Evolutionary conservation across 2,797 vertebrate species (phyloP).

Genomic region (Thalassophryne amazonica): DNA sequence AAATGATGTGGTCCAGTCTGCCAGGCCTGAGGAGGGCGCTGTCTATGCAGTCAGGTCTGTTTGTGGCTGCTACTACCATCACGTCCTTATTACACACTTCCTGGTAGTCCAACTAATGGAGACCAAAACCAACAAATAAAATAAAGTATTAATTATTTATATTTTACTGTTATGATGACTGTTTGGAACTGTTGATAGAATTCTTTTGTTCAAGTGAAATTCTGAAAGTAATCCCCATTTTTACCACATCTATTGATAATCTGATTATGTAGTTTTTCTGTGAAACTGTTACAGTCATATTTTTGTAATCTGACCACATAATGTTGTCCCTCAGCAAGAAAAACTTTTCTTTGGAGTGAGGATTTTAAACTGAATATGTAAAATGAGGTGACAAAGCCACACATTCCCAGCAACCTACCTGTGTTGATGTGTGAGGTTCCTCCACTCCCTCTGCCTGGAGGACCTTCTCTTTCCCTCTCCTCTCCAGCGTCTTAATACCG

Average conservation of each 20-base stretch:
- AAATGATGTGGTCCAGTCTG: slow-evolving; percentile 90
- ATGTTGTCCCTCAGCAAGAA: too few species aligned
- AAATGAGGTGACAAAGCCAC: neutral
- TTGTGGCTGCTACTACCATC: slow-evolving; percentile 93
- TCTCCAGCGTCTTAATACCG: slow-evolving; percentile 85
- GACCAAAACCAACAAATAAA: neutral
- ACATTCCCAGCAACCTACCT: slow-evolving; percentile 59
- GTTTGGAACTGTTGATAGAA: too few species aligned
- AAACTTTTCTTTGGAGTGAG: too few species aligned
- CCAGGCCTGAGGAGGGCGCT: slow-evolving; percentile 92
- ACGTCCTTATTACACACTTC: slow-evolving; percentile 86
- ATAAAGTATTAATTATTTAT: neutral
- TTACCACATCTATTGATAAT: too few species aligned
- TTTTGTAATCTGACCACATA: too few species aligned
- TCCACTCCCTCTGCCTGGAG: slow-evolving; percentile 67
- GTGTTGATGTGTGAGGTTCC: slow-evolving; percentile 46
- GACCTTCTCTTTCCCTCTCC: slow-evolving; percentile 75
- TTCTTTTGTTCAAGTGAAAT: too few species aligned
- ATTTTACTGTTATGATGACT: neutral
- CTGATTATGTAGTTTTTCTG: too few species aligned
- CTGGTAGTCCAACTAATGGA: slow-evolving; percentile 79
- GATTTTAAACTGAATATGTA: too few species aligned
- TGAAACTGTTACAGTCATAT: too few species aligned
- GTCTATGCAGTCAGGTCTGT: slow-evolving; percentile 89
- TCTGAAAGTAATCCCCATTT: too few species aligned